Percentiles rank a stretch among this genome's conserved stretches.
Evolutionary conservation across 2,113 vertebrate species (phyloP).

Genomic region (Chroicocephalus ridibundus): DNA sequence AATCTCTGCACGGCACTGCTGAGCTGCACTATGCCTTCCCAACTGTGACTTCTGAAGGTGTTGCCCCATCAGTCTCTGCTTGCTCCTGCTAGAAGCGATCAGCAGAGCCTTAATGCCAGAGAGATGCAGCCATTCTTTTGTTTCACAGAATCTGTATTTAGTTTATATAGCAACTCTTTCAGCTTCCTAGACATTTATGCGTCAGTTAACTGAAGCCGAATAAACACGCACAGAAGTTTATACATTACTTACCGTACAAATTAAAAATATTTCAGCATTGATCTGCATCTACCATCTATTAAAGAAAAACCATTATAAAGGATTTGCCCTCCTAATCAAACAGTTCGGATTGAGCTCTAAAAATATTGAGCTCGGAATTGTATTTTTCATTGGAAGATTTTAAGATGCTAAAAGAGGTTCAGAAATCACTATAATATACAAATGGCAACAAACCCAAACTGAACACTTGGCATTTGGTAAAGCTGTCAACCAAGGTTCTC

Average conservation of each 20-base stretch:
- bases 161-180: not conserved
- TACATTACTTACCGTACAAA: slow-evolving; percentile 42
- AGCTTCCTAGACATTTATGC: not conserved
- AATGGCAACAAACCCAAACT: not conserved
- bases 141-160: not conserved
- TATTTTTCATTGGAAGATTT: not conserved
- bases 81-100: not conserved
- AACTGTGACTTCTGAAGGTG: not conserved
- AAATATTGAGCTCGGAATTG: not conserved
- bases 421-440: not conserved
- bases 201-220: not conserved
- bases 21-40: not conserved
- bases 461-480: not conserved
- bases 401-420: not conserved
- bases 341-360: not conserved
- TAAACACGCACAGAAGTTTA: not conserved
- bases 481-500: not conserved
- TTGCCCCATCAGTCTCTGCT: not conserved
- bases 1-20: not conserved
- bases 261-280: not conserved
- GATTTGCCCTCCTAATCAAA: not conserved
- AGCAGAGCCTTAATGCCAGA: not conserved
- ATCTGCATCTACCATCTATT: not conserved
- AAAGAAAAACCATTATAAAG: not conserved
- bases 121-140: not conserved